These are phyloP conservation scores for Euclidia mi DNA, from an alignment of 2,888 invertebrate genomes.

Conservation along the genomic window DNA sequence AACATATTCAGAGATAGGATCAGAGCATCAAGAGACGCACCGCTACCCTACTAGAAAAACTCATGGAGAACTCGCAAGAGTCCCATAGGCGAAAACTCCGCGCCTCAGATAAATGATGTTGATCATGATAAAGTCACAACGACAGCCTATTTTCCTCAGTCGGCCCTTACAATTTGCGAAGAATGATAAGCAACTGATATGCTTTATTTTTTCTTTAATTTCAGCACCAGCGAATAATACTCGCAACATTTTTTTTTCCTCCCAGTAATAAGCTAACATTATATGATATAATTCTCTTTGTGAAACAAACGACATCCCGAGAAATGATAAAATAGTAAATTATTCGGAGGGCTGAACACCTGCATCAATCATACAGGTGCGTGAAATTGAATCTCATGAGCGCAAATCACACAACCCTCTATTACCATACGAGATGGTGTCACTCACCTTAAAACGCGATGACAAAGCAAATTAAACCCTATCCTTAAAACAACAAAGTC, in stretches of 20 bases:
- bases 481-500: constrained; percentile 41
- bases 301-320: constrained; percentile 65
- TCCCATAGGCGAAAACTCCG: constrained; percentile 30
- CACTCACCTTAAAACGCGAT: constrained; percentile 55
- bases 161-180: constrained; percentile 41
- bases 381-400: constrained; percentile 88
- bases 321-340: constrained; percentile 79
- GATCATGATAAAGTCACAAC: constrained; percentile 45
- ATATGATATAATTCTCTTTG: constrained; percentile 45
- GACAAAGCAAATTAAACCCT: constrained; percentile 54
- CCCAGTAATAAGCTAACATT: constrained; percentile 25
- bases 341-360: constrained; percentile 73
- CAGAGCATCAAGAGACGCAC: not conserved
- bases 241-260: constrained; percentile 12
- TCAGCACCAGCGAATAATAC: not conserved
- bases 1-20: not conserved
- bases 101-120: constrained; percentile 47
- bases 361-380: constrained; percentile 85
- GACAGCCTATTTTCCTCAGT: constrained; percentile 31
- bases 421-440: constrained; percentile 75
- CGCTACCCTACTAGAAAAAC: constrained; percentile 24
- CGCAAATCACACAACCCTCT: constrained; percentile 82
- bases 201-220: constrained; percentile 25
- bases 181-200: constrained; percentile 39
- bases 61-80: constrained; percentile 25